Percentiles rank a stretch among this genome's conserved stretches.
Conservation (phyloP, 2,888 invertebrate species). For the Stegana nigrithorax region DNA sequence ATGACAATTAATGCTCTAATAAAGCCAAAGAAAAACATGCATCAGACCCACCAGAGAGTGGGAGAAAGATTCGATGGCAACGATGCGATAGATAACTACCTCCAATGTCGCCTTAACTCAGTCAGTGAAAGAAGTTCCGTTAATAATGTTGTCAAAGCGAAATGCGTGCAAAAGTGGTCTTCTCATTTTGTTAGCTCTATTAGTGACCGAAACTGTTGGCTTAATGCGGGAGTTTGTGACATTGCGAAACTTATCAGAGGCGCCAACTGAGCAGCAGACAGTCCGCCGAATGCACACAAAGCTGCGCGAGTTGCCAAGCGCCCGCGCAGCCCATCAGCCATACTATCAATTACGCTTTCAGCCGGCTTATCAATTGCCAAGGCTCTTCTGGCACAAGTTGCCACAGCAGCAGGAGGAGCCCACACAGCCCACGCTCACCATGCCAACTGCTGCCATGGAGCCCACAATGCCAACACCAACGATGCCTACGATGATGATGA, state of each 20-base stretch:
- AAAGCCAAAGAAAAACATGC: constrained; percentile 54
- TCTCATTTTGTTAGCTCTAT: constrained; percentile 48
- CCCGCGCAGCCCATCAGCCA: neutral
- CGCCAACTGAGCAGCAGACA: constrained; percentile 16
- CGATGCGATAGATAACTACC: too few relatives aligned
- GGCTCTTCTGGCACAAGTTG: constrained; percentile 45
- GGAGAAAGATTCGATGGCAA: constrained; percentile 11
- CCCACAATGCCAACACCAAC: constrained; percentile 2
- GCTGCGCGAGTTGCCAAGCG: too few relatives aligned
- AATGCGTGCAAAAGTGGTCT: constrained; percentile 54
- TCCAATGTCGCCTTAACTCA: too few relatives aligned
- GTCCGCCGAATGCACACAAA: neutral
- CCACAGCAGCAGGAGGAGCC: constrained; percentile 43
- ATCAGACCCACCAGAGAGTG: constrained; percentile 3
- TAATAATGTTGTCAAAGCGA: constrained; percentile 59
- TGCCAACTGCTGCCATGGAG: too few relatives aligned
- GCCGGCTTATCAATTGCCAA: constrained; percentile 38
- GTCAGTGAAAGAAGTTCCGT: constrained; percentile 54
- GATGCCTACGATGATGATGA: constrained; percentile 18
- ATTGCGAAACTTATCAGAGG: constrained; percentile 22
- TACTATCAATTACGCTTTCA: constrained; percentile 54
- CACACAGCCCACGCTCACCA: neutral
- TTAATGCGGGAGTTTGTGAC: constrained; percentile 49
- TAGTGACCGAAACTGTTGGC: constrained; percentile 17
- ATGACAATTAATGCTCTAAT: constrained; percentile 66